A percentile compares a stretch with the other conserved stretches of the same genome.
phyloP scores from a whole-genome alignment of 2,113 vertebrate genomes.

The Cynoglossus semilaevis region DNA sequence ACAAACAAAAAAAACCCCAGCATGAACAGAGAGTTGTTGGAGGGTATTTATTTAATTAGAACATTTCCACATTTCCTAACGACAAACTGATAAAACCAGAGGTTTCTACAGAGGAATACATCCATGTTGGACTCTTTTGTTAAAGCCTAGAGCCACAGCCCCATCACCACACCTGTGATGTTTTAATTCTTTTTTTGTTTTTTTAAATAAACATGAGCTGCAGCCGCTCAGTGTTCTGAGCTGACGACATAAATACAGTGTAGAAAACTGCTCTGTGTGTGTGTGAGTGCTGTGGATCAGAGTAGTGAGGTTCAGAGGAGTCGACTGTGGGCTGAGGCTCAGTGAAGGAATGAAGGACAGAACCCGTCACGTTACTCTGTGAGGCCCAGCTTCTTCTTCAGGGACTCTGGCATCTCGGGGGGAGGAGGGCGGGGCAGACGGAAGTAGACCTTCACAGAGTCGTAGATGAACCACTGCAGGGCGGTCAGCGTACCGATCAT shows the following conservation, averaged over 20 bases:
- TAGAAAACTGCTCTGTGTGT: no score
- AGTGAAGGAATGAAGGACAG: neutral
- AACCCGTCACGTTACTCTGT: constrained; percentile 74
- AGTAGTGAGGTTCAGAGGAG: neutral
- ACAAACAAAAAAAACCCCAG: no score
- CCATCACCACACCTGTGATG: neutral
- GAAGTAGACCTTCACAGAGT: constrained; percentile 99
- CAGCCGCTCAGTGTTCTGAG: constrained; percentile 26
- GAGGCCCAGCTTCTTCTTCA: constrained; percentile 97
- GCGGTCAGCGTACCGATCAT: constrained; percentile 99
- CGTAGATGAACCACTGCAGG: constrained; percentile 99
- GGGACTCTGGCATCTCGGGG: constrained; percentile 97
- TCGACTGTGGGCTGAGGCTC: constrained; percentile 8
- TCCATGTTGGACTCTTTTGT: constrained; percentile 10
- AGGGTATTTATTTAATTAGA: constrained; percentile 61
- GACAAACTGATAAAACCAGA: constrained; percentile 67
- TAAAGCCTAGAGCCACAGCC: no score
- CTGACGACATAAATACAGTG: constrained; percentile 45
- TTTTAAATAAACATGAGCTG: constrained; percentile 54
- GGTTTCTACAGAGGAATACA: constrained; percentile 49
- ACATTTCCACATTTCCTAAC: constrained; percentile 60
- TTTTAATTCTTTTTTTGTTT: neutral
- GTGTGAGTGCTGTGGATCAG: no score
- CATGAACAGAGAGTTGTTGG: neutral
- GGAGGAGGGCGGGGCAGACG: constrained; percentile 96